Evolutionary conservation across 2,888 invertebrate species (phyloP).

Genomic region (Sminthurides aquaticus): DNA sequence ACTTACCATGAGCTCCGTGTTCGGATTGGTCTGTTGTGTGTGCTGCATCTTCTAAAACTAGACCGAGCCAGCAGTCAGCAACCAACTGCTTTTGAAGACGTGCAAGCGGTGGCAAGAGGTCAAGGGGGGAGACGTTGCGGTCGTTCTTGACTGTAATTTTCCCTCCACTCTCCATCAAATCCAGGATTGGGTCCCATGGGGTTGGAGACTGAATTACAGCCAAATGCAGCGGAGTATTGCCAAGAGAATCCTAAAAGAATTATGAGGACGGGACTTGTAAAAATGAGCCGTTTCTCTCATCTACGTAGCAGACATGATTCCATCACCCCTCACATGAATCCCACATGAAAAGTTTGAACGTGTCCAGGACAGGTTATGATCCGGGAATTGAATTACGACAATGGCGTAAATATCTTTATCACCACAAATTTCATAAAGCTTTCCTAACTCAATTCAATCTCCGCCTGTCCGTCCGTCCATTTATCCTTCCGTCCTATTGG

Average conservation of each 20-base stretch:
- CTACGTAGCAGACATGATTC: no score
- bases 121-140: constrained; percentile 51
- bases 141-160: constrained; percentile 50
- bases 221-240: constrained; percentile 55
- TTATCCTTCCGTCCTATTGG: no score
- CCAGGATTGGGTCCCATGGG: constrained; percentile 52
- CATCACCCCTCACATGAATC: neutral
- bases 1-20: constrained; percentile 28
- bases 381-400: neutral
- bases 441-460: neutral
- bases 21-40: constrained; percentile 42
- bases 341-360: neutral
- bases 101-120: constrained; percentile 49
- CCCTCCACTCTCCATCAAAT: constrained; percentile 52
- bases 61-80: constrained; percentile 47
- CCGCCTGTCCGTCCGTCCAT: no score
- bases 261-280: neutral
- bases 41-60: constrained; percentile 43
- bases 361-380: neutral
- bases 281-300: no score
- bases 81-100: constrained; percentile 48
- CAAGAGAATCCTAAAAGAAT: constrained; percentile 51
- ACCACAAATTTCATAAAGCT: neutral
- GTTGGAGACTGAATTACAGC: constrained; percentile 53
- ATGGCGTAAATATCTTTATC: neutral